A percentile compares a stretch with the other conserved stretches of the same genome.
Conservation (phyloP, 92 coral and sea anemone genomes). For the Anthopleura xanthogrammica region DNA sequence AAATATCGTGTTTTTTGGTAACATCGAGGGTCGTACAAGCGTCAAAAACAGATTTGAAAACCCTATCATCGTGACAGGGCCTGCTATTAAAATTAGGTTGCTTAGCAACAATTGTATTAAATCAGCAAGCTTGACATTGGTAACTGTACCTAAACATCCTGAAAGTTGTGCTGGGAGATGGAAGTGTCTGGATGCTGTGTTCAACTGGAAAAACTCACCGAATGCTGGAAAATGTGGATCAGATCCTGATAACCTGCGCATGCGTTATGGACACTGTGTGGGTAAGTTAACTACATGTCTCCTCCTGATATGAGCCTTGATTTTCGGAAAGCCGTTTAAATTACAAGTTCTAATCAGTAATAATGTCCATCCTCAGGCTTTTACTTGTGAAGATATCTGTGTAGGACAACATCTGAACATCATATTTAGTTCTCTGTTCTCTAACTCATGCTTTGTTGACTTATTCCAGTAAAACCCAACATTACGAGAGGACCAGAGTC, state of each 20-base stretch:
- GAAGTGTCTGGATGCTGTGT: conserved; percentile 8
- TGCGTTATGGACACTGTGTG: conserved; percentile 17
- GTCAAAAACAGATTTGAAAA: background rate
- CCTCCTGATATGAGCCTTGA: background rate
- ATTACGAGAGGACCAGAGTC: conserved; percentile 43
- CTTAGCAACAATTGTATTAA: background rate
- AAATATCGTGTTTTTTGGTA: background rate
- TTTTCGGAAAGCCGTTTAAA: background rate
- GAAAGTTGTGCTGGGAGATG: background rate
- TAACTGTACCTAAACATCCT: background rate
- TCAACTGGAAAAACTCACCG: background rate
- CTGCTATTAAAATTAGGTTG: background rate
- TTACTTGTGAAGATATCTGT: background rate
- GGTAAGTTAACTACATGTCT: conserved; percentile 4
- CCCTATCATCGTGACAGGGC: background rate
- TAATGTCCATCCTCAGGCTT: background rate
- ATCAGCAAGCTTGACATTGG: background rate
- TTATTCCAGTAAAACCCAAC: conserved; percentile 42
- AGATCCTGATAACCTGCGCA: background rate
- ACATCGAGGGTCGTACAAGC: background rate
- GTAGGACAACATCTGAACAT: background rate
- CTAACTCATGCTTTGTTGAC: background rate
- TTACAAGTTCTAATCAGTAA: background rate
- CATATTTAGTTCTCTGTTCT: background rate
- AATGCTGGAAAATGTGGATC: background rate